Conservation (phyloP, 2,113 vertebrate species). For the Polypterus senegalus region DNA sequence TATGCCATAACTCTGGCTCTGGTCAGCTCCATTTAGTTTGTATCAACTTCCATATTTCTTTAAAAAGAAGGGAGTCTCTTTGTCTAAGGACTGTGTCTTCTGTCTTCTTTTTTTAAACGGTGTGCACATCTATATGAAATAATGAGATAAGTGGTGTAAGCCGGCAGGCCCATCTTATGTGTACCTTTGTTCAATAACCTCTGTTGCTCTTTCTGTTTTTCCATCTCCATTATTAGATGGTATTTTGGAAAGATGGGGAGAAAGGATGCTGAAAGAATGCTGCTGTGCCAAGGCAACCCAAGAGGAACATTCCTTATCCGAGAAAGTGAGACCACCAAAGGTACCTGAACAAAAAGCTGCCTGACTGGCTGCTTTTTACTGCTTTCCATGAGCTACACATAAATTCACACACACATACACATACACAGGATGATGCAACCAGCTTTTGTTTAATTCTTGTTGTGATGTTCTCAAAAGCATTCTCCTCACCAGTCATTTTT, state of each 20-base stretch:
- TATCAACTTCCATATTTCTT: too few relatives aligned
- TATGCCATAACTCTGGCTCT: too few relatives aligned
- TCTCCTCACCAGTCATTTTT: background rate
- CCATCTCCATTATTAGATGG: conserved; percentile 56
- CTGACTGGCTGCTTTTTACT: background rate
- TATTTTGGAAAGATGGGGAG: conserved; percentile 90
- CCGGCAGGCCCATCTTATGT: too few relatives aligned
- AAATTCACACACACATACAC: background rate
- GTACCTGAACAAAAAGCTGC: conserved; percentile 28
- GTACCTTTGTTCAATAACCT: background rate
- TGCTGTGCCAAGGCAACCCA: conserved; percentile 63
- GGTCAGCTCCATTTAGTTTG: too few relatives aligned
- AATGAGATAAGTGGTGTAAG: too few relatives aligned
- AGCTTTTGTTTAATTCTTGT: background rate
- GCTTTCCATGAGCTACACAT: background rate
- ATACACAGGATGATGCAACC: too few relatives aligned
- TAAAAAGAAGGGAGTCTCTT: too few relatives aligned
- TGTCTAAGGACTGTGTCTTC: too few relatives aligned
- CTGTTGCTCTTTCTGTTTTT: conserved; percentile 16
- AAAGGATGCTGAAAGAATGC: conserved; percentile 80
- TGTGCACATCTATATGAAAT: too few relatives aligned
- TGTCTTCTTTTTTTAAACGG: too few relatives aligned
- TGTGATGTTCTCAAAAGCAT: background rate
- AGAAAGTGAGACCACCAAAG: conserved; percentile 89
- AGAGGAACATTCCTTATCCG: conserved; percentile 81